Base-by-base conservation (phyloP, 2,113 vertebrate species). In the Podarcis muralis region DNA sequence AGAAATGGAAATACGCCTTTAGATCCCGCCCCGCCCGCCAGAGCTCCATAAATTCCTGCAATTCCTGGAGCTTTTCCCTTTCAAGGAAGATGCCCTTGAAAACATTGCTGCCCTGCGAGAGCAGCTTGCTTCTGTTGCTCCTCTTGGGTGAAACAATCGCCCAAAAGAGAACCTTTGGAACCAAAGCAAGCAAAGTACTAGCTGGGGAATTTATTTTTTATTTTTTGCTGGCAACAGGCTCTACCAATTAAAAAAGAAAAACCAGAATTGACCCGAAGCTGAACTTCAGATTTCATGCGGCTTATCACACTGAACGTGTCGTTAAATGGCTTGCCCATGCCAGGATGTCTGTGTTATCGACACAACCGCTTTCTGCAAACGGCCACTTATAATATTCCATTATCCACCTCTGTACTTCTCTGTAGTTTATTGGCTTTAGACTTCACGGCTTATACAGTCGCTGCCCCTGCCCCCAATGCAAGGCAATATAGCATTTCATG, bases 41-140 rank as follows among this genome's bases (percentile, higher is more conserved):
- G 11, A 69, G 87, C 2, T 66, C 25, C 43, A 91, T 77, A 83
- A 88, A 90, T 72, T 92, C 83, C 84, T 93, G 87, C 48, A 2
- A 3, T 20, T 87, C 85, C 74, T 82, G 13, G 27, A 77, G 76
- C 35, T 6, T 91, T 53, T 83, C 90, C 76, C 65, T 78, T 2
- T 11, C 40, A 69, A 89, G 7, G n/a, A 91, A 69, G 80, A 83
- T 40, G 57, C 6, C 62, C 22, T 1, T 91, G n/a, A 88, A 83
- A 90, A 1, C 15, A 6, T 18, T 16, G 40, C 18, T 88, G 59
- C 62, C 35, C 80, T 25, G 9, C 0, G 1, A 84, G 78, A 22
- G 66, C 80, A 13, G 72, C 32, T 74, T 15, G 18, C 6, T 4
- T 66, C 85, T 35, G 20, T 0, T 71, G 27, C 0, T 80, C 23